These are phyloP conservation scores for Pterophyllum scalare DNA, from an alignment of 2,113 vertebrate species.

Conservation along the genomic window DNA sequence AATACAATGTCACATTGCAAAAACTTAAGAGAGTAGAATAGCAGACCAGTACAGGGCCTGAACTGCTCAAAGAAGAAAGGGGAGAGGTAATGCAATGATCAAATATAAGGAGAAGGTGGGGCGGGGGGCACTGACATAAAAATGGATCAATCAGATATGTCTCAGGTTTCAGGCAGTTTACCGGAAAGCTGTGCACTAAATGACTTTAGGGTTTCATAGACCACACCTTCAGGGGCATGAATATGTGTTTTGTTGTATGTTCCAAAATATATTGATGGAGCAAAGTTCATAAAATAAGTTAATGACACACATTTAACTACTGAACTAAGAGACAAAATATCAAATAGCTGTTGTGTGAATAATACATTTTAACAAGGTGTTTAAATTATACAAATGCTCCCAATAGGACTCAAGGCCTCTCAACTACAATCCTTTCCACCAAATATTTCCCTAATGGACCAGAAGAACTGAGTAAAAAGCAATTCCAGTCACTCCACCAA, in stretches of 20 bases:
- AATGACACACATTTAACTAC: background rate
- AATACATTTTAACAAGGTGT: background rate
- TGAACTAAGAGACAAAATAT: background rate
- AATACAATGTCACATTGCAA: background rate
- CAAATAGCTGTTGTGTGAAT: rapidly evolving
- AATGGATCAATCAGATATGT: constrained; percentile 45
- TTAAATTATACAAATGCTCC: background rate
- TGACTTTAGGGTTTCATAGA: constrained; percentile 26
- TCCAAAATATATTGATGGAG: background rate
- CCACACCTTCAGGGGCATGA: background rate
- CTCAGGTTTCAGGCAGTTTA: constrained; percentile 62
- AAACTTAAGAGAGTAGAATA: background rate
- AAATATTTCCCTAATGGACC: background rate
- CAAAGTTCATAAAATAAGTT: background rate
- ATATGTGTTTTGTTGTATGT: background rate
- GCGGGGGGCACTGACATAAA: background rate
- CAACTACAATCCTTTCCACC: background rate
- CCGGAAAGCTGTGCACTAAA: constrained; percentile 50
- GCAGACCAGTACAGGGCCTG: background rate
- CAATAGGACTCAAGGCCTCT: background rate
- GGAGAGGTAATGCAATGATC: background rate
- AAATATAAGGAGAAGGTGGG: background rate
- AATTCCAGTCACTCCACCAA: background rate
- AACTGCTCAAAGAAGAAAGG: constrained; percentile 6
- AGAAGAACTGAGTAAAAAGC: background rate